phyloP scores from a whole-genome alignment of 2,888 invertebrate genomes.

The Stramonita haemastoma region DNA sequence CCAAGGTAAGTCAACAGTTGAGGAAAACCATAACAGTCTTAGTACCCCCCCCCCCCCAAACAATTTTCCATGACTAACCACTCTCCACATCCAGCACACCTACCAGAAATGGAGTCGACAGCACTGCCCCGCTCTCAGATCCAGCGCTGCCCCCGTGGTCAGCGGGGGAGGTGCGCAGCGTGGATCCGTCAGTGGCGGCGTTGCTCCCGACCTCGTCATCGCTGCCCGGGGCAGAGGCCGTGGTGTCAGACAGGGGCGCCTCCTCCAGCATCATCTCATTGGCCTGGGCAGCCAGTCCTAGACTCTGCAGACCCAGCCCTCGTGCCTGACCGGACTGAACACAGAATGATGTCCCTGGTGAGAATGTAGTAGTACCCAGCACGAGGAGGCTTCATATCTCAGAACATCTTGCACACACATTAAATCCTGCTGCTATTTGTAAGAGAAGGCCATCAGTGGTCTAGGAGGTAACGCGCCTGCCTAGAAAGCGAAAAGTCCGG shows the following conservation, averaged over 20 bases:
- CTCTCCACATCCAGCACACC: background rate
- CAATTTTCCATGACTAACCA: too few relatives aligned
- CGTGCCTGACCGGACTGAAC: conserved; percentile 48
- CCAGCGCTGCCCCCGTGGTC: conserved; percentile 81
- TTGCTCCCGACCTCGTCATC: conserved; percentile 95
- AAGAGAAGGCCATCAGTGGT: too few relatives aligned
- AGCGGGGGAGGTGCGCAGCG: conserved; percentile 89
- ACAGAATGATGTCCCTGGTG: background rate
- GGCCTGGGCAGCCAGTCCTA: conserved; percentile 40
- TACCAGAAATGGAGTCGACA: conserved; percentile 90
- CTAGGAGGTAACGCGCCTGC: too few relatives aligned
- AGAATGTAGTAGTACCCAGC: too few relatives aligned
- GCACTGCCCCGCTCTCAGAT: conserved; percentile 93
- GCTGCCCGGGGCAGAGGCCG: conserved; percentile 91
- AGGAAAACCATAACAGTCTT: too few relatives aligned
- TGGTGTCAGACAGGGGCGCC: conserved; percentile 87
- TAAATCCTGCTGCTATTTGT: too few relatives aligned
- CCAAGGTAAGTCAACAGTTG: too few relatives aligned
- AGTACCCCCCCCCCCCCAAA: too few relatives aligned
- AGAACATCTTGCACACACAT: too few relatives aligned
- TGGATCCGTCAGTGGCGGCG: conserved; percentile 95
- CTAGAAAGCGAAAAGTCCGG: too few relatives aligned
- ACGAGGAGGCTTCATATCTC: too few relatives aligned
- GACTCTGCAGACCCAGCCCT: conserved; percentile 54
- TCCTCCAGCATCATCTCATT: conserved; percentile 74